These are phyloP conservation scores for Epinotia bilunana DNA, from an alignment of 2,888 invertebrate species.

Conservation along the genomic window DNA sequence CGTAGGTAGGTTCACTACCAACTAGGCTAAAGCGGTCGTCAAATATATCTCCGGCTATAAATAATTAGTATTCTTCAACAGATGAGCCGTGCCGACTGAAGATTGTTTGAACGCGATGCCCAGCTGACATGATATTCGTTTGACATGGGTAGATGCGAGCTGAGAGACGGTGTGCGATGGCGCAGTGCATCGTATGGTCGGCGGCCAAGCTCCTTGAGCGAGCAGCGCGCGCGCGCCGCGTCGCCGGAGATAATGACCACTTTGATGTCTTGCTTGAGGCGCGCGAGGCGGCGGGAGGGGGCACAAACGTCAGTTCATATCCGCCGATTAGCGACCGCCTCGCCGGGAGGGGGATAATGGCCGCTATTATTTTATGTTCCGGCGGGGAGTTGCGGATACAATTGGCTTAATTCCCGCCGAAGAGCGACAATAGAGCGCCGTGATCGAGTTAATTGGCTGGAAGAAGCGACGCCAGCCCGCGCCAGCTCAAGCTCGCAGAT, in stretches of 20 bases:
- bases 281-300: constrained; percentile 43
- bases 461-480: constrained; percentile 63
- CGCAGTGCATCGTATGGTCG: background rate
- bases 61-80: background rate
- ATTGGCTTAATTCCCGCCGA: constrained; percentile 43
- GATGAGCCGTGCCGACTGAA: background rate
- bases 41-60: too few species aligned
- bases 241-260: constrained; percentile 5
- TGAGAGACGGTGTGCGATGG: background rate
- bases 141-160: background rate
- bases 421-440: constrained; percentile 38
- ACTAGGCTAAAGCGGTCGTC: too few species aligned
- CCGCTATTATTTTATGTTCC: constrained; percentile 46
- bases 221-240: background rate
- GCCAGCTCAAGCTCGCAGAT: constrained; percentile 70
- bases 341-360: constrained; percentile 20
- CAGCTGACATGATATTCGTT: background rate
- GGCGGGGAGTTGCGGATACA: constrained; percentile 41
- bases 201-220: background rate
- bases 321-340: constrained; percentile 51
- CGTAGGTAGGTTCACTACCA: too few species aligned
- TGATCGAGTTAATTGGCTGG: constrained; percentile 57
- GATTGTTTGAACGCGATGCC: background rate
- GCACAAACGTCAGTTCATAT: constrained; percentile 55
- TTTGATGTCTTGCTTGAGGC: constrained; percentile 21